A percentile compares a stretch with the other conserved stretches of the same genome.
Evolutionary conservation across 2,888 invertebrate genomes (phyloP).

Genomic region (Tromatobia lineatoria): DNA sequence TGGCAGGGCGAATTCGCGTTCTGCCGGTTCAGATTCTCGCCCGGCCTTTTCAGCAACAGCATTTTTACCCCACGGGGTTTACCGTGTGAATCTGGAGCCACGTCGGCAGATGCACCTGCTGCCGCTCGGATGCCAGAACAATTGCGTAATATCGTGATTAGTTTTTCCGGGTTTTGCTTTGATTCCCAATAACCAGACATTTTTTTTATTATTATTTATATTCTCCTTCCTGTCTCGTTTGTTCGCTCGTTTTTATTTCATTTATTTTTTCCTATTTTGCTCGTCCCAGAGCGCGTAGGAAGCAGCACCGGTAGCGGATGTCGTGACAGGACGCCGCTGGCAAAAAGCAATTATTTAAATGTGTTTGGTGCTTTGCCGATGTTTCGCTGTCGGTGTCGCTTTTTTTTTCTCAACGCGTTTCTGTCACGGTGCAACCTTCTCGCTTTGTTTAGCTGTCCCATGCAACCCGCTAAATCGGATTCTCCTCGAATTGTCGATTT

Average conservation of each 20-base stretch:
- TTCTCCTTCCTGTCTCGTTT: conserved; percentile 17
- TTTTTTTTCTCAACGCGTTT: conserved; percentile 19
- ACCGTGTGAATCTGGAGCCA: conserved; percentile 40
- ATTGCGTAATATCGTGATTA: conserved; percentile 68
- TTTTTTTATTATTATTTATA: conserved; percentile 12
- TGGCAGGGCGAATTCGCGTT: background rate
- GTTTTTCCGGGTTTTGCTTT: conserved; percentile 62
- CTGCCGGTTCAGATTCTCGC: background rate
- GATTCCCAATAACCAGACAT: conserved; percentile 68
- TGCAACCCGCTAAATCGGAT: conserved; percentile 19
- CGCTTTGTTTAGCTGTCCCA: conserved; percentile 51
- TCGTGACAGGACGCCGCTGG: conserved; percentile 58
- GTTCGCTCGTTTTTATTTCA: conserved; percentile 32
- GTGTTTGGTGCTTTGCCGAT: conserved; percentile 63
- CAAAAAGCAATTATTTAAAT: conserved; percentile 69
- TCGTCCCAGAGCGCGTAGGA: conserved; percentile 31
- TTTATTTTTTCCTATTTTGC: conserved; percentile 29
- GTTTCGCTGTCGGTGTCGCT: conserved; percentile 55
- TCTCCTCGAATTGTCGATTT: conserved; percentile 39
- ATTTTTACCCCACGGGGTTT: conserved; percentile 49
- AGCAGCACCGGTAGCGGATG: conserved; percentile 45
- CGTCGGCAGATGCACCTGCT: conserved; percentile 9
- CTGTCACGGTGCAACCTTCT: conserved; percentile 27
- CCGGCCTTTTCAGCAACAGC: conserved; percentile 32
- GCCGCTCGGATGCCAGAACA: conserved; percentile 34